Base-by-base conservation (phyloP, 2,113 vertebrate species). In the Emydocephalus ijimae region DNA sequence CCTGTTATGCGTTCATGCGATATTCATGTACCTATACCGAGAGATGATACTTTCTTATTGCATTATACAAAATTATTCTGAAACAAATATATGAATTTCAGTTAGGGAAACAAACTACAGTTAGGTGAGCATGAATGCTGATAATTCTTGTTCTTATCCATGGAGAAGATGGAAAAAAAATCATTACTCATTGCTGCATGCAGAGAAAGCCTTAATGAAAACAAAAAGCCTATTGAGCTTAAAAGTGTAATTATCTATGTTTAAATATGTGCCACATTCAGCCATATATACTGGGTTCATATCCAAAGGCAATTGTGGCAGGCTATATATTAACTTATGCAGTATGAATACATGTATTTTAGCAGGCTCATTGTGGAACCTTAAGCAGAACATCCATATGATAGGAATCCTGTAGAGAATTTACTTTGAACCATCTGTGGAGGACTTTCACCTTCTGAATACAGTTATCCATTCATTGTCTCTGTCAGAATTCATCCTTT, bases 241-340 rank as follows among this genome's bases (percentile, higher is more conserved):
- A 56, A 43, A 92, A 61, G 21, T 90, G 29, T 90, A 90, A 92
- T 90, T 92, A 85, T 59, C 56, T 52, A 26, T 34, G 59, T 61
- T 92, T 85, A 92, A 92, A 90, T 89, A 89, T 86, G 11, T 52
- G 23, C 59, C 39, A 64, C 86, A 87, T 74, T 55, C 5, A 10
- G 39, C 55, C 59, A 43, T 54, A 55, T 26, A 10, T 88, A 57
- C 45, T 87, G n/a, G 48, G 3, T 69, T 88, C 9, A 52, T 52
- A 39, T 23, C 91, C 56, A 89, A 48, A 92, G 56, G 57, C 45
- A 92, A 18, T 85, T 92, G n/a, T 54, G 61, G 57, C 50, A 54
- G 23, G 57, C 59, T 87, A 85, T 48, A 29, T 45, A 61, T 50
- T 61, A 5, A 87, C 39, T 88, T 92, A 21, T 14, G 20, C 4